phyloP scores from a whole-genome alignment of 92 coral and sea anemone species.

The Zoanthus solanderi region DNA sequence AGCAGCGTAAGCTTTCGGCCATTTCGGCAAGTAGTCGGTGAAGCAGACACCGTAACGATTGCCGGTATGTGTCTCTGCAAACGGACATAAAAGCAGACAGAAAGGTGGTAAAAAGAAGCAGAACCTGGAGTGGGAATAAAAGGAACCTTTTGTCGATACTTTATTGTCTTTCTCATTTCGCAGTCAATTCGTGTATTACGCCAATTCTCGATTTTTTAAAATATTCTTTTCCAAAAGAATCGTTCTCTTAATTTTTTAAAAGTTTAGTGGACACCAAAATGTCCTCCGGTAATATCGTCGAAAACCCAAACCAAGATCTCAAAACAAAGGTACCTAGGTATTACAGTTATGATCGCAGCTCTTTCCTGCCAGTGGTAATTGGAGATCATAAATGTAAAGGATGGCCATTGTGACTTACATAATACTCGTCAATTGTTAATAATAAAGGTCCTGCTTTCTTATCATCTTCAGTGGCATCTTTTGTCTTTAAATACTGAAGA shows the following conservation, averaged over 20 bases:
- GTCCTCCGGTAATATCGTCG: conserved; percentile 48
- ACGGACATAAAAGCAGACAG: too few relatives aligned
- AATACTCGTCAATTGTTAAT: conserved; percentile 22
- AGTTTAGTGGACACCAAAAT: conserved; percentile 36
- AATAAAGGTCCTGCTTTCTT: neutral
- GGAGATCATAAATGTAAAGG: conserved; percentile 20
- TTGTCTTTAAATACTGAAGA: too few relatives aligned
- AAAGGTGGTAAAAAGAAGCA: too few relatives aligned
- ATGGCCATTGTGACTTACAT: conserved; percentile 25
- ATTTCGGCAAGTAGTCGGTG: too few relatives aligned
- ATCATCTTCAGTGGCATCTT: too few relatives aligned
- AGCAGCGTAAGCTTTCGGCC: too few relatives aligned
- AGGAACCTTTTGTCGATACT: neutral
- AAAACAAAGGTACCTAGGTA: conserved; percentile 34
- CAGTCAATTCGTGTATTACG: conserved; percentile 37
- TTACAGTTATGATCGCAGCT: conserved; percentile 42
- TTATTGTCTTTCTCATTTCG: neutral
- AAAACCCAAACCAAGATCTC: conserved; percentile 37
- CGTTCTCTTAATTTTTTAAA: conserved; percentile 20
- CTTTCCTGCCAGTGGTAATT: neutral
- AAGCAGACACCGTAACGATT: too few relatives aligned
- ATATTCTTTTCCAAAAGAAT: conserved; percentile 43
- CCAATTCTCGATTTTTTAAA: conserved; percentile 28
- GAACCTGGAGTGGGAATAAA: too few relatives aligned
- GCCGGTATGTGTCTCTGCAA: too few relatives aligned